A percentile compares a stretch with the other conserved stretches of the same genome.
phyloP scores from a whole-genome alignment of 2,113 vertebrate genomes.

The Takifugu bimaculatus region DNA sequence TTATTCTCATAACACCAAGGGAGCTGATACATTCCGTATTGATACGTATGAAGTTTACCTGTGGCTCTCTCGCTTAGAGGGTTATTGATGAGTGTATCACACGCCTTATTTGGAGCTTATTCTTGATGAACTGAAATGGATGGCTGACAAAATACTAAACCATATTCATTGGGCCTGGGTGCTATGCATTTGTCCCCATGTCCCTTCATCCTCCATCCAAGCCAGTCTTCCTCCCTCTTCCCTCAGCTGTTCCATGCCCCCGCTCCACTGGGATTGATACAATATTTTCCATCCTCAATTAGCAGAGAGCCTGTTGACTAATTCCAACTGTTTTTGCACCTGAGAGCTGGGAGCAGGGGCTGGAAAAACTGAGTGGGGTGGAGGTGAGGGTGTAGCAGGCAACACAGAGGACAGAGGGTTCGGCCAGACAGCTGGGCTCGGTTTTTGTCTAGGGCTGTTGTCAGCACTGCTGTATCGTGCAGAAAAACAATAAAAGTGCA shows the following conservation, averaged over 20 bases:
- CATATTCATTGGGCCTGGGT: not conserved
- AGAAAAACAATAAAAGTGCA: not conserved
- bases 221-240: slow-evolving; percentile 44
- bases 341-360: slow-evolving; percentile 67
- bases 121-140: not conserved
- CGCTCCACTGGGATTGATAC: slow-evolving; percentile 76
- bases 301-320: slow-evolving; percentile 75
- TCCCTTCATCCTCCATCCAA: slow-evolving; percentile 37
- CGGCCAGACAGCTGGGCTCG: slow-evolving; percentile 29
- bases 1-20: slow-evolving; percentile 3
- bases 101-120: not conserved
- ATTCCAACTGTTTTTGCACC: slow-evolving; percentile 82
- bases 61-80: not conserved
- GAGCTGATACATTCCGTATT: slow-evolving; percentile 9
- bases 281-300: slow-evolving; percentile 83
- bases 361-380: slow-evolving; percentile 79
- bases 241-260: slow-evolving; percentile 74
- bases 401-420: slow-evolving; percentile 51
- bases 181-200: slow-evolving; percentile 6
- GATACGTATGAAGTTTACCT: not conserved
- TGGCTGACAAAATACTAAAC: not conserved
- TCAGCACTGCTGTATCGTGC: not conserved
- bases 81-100: not conserved
- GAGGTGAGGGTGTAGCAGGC: slow-evolving; percentile 57
- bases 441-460: not conserved